Evolutionary conservation across 2,797 vertebrate genomes (phyloP), one percentile per base, ranked within the genome.

Genomic region (Rhabdophis nuchalis): DNA sequence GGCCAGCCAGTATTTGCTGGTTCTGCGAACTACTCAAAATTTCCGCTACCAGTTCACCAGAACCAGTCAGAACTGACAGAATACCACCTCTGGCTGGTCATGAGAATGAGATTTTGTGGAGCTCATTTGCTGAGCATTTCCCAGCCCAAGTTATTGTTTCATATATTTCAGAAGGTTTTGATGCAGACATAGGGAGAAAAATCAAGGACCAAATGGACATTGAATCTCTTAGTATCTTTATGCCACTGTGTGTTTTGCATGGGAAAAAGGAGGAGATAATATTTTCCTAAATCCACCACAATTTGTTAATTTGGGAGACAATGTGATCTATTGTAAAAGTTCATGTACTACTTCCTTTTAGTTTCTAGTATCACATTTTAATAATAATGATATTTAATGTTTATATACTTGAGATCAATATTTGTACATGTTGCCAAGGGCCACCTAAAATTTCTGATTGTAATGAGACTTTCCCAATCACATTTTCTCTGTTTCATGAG

Each of bases 51-150:
- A 46, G 46, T 46, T 46, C 46, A 46, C 46, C 46, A 46, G 46
- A 46, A 46, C 46, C 46, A 46, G 46, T 46, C 46, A 46, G 46
- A 46, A 46, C 46, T 46, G 46, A 4, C 2, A 2, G 46, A 46
- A 46, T 46, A 46, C 2, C 46, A 46, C 46, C 46, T 46, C 46
- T 5, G 90, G 86, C 89, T 93, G 58, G 89, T 94, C 94, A 93
- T 96, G 93, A 87, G 96, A 96, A 95, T 13, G 54, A 88, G 61
- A 88, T 85, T 89, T 77, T 23, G 72, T 50, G 60, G 92, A 95
- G 94, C 41, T 12, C 16, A 52, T 1, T 14, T 89, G 53, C 52
- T 50, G 77, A 64, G 85, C 87, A 3, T 58, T 92, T 90, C 7
- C 29, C 85, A 2, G 0, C 3, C 93, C 92, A 57, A 77, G 56